Base-by-base conservation (phyloP, 1,140 invertebrate species). In the Probaryconus sp. region DNA sequence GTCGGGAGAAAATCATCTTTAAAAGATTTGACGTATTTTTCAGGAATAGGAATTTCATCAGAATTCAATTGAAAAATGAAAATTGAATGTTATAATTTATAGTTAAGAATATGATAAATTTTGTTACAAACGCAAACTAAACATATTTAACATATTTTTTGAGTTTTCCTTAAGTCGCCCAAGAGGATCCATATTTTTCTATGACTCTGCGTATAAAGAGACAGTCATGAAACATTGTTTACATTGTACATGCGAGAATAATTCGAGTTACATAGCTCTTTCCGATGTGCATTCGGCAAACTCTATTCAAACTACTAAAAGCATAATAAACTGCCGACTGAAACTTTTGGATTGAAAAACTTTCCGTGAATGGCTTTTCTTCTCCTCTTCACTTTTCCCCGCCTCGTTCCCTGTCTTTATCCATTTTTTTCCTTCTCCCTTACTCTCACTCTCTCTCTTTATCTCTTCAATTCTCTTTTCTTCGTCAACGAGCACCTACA, bases 311-410 rank as follows among this genome's bases (percentile, higher is more conserved):
- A 80, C 71, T 79, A 28, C 71, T 79, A 82, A 79, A 80, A 77
- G 68, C 71, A 81, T 80, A 82, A 81, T 80, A 79, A 79, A 80
- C 80, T 77, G 67, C 28, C 70, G 67, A 48, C 63, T 72, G 61
- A 80, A 83, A 74, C 81, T 83, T 77, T 79, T 61, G 42, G 71
- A 82, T 82, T 81, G 81, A 82, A 82, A 82, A 83, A 83, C 73
- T 82, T 83, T 82, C 68, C 50, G 35, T 50, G 58, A 77, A 81
- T 72, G 71, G 79, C 71, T 78, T 68, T 69, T 77, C 60, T 72
- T 69, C 30, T 17, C 38, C 61, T 64, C 60, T 58, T 60, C 51
- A 45, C 33, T 45, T 58, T 40, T 33, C 35, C 43, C 45, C 24
- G 16, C 17, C 38, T 11, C 42, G 56, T 51, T 48, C 40, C 42